Base-by-base conservation (phyloP, 2,113 vertebrate species). In the Ariopsis seemanni region DNA sequence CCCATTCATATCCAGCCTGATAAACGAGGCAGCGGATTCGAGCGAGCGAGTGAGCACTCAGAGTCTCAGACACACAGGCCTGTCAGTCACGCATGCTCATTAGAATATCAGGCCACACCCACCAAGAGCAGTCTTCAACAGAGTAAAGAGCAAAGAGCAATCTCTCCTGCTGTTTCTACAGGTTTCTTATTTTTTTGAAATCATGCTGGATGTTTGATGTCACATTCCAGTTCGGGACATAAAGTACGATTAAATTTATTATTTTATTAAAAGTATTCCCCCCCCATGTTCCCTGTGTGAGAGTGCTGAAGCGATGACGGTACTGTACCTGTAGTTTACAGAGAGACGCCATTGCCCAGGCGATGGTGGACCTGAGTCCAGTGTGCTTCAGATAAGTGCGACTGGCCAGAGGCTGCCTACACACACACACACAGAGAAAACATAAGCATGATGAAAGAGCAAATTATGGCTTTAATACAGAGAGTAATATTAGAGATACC, bases 341-440 rank as follows among this genome's bases (percentile, higher is more conserved):
- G 62, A 98, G 89, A 57, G 96, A 97, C 0, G 95, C 94, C 96
- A 98, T 97, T 5, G 96, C 96, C 98, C 98, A 99, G 0, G 98
- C 97, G 0, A 97, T 69, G 5, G 98, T 99, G 4, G 97, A 96
- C 65, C 97, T 93, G 78, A 99, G 94, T 1, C 97, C 98, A 9
- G 96, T 95, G 22, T 86, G 95, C 93, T 90, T 95, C 82, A 98
- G 96, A 79, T 99, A 99, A 69, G 92, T 90, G 83, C 97, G 95
- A 91, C 93, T 96, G 87, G 98, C 96, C 90, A 99, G 62, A 0
- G 98, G 96, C 80, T 95, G 92, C 88, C 98, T 99, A 90, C 6
- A 91, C 25, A 83, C 27, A 82, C n/a, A 83, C 62, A 30, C 79
- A 4, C 14, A 14, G 83, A 55, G 30, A 30, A 30, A 30, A 9